Evolutionary conservation across 2,888 invertebrate species (phyloP).

Genomic region (Cheilosia impressa): DNA sequence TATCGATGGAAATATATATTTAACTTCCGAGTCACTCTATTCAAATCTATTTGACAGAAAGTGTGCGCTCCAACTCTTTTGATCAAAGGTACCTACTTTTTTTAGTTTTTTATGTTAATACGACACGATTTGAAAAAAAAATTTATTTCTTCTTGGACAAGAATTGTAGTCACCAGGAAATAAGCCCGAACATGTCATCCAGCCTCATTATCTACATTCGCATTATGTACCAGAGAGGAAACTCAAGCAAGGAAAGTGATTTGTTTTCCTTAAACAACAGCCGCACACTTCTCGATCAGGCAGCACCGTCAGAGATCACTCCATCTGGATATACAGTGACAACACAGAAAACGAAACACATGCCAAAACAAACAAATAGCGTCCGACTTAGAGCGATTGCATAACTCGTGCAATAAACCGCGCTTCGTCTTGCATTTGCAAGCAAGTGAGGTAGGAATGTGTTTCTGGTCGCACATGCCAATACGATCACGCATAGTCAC

Average conservation of each 20-base stretch:
- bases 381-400: conserved; percentile 39
- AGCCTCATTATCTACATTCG: too few species aligned
- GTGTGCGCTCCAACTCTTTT: too few species aligned
- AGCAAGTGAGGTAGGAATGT: conserved; percentile 37
- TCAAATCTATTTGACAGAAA: too few species aligned
- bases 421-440: conserved; percentile 53
- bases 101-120: too few species aligned
- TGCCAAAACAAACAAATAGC: conserved; percentile 40
- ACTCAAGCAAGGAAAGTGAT: neutral
- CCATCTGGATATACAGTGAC: conserved; percentile 55
- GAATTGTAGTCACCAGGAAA: too few species aligned
- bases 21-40: too few species aligned
- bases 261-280: conserved; percentile 4
- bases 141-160: too few species aligned
- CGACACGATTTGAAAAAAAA: too few species aligned
- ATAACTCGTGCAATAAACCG: conserved; percentile 53
- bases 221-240: neutral
- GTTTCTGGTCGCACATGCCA: conserved; percentile 52
- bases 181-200: too few species aligned
- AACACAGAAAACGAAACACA: conserved; percentile 16
- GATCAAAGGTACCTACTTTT: too few species aligned
- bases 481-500: conserved; percentile 53
- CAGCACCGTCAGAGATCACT: neutral
- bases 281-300: neutral
- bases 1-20: too few species aligned